phyloP scores from a whole-genome alignment of 2,113 vertebrate genomes.

The human region DNA sequence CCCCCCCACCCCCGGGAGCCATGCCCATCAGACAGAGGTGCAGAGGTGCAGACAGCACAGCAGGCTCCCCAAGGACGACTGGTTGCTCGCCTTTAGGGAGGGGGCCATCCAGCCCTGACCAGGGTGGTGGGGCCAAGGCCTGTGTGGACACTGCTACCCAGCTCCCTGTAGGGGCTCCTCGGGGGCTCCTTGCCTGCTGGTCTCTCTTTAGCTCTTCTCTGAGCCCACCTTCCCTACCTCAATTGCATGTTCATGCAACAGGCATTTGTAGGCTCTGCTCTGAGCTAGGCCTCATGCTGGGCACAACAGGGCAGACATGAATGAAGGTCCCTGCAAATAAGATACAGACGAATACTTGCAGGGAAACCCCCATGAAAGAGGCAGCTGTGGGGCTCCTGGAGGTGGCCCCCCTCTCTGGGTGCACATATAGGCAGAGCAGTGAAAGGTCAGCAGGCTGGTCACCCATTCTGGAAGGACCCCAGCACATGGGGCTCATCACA shows the following conservation, averaged over 20 bases:
- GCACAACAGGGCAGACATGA: fast-evolving
- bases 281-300: neutral
- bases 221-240: neutral
- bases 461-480: neutral
- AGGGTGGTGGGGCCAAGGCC: neutral
- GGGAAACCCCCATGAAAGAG: neutral
- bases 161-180: neutral
- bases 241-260: fast-evolving
- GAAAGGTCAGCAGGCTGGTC: neutral
- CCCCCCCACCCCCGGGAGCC: neutral
- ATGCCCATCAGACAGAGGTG: neutral
- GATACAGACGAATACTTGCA: neutral
- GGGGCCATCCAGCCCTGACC: neutral
- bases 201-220: neutral
- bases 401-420: neutral
- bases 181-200: fast-evolving
- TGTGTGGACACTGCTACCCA: neutral
- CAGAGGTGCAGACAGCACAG: neutral
- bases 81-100: neutral
- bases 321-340: neutral
- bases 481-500: neutral
- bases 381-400: neutral
- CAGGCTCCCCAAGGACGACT: neutral
- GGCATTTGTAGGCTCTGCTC: neutral
- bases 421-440: neutral